Evolutionary conservation across 1,140 invertebrate genomes (phyloP), one percentile per base, ranked within the genome.

Genomic region (Apolygus lucorum): DNA sequence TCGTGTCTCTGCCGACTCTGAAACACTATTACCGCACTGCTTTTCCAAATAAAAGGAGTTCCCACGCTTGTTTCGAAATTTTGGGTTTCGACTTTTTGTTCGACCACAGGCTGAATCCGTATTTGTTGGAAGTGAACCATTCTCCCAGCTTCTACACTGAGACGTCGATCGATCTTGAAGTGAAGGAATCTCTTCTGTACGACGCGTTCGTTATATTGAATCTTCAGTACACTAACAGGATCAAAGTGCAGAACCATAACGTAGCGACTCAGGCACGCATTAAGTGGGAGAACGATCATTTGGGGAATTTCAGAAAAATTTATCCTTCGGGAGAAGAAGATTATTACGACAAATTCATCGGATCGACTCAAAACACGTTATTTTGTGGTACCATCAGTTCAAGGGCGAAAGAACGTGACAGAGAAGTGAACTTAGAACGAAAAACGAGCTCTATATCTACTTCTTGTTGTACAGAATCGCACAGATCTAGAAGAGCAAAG

Each of bases 121-220:
- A 86, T 73, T 83, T 96, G 28, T 80, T 96, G 63, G 93, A 95
- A 81, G 64, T 93, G 0, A 95, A 96, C 79, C 92, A 94, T 76
- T 95, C 92, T 2, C 93, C 93, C 1, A 95, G 92, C 80, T 94
- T 94, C 76, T 89, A 92, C 74, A 94, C 90, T 0, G 91, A 94
- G 76, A 87, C 91, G 1, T 83, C 85, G 69, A 80, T 95, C 54
- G 93, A 96, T 76, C 83, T 84, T 69, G 90, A 93, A 74, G 87
- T 96, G 1, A 96, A 96, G 77, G 88, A 92, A 74, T 80, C 83
- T 0, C 79, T 96, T 2, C 79, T 96, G n/a, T 83, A 81, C 42
- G 92, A 95, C 75, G 93, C 92, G 1, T 87, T 95, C 71, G 83
- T 86, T 2, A 86, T 96, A 78, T 82, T 95, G 65, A 92, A 94